Percentiles rank a stretch among this genome's conserved stretches.
Conservation (phyloP, 2,888 invertebrate species). For the Cerastis leucographa region DNA sequence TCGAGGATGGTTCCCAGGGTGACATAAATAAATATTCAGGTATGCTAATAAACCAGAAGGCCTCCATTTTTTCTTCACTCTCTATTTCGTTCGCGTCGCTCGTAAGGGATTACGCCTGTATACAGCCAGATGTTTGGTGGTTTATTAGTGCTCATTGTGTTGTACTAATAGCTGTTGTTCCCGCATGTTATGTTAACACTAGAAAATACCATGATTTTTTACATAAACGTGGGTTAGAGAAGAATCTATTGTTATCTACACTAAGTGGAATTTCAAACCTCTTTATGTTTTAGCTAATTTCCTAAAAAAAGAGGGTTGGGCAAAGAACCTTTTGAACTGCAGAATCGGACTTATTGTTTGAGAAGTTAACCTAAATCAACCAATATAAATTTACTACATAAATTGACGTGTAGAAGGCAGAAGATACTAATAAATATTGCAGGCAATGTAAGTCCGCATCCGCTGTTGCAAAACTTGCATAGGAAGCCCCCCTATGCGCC, state of each 20-base stretch:
- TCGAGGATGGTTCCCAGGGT: slow-evolving; percentile 35
- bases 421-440: slow-evolving; percentile 72
- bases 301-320: background rate
- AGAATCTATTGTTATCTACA: background rate
- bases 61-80: slow-evolving; percentile 49
- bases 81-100: slow-evolving; percentile 36
- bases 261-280: background rate
- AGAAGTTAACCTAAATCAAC: background rate
- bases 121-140: slow-evolving; percentile 34
- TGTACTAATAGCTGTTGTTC: background rate
- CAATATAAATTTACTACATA: background rate
- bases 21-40: slow-evolving; percentile 57
- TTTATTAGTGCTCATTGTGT: slow-evolving; percentile 38
- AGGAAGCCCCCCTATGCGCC: slow-evolving; percentile 69
- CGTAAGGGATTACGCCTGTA: slow-evolving; percentile 22
- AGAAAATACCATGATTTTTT: background rate
- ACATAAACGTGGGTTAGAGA: background rate
- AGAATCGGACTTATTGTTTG: background rate
- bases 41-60: slow-evolving; percentile 47
- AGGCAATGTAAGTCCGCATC: slow-evolving; percentile 72
- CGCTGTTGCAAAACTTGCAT: slow-evolving; percentile 72
- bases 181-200: background rate
- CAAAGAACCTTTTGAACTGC: background rate
- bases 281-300: background rate
- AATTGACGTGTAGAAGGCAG: slow-evolving; percentile 28